phyloP scores from a whole-genome alignment of 2,797 vertebrate genomes.

The Helostoma temminkii region DNA sequence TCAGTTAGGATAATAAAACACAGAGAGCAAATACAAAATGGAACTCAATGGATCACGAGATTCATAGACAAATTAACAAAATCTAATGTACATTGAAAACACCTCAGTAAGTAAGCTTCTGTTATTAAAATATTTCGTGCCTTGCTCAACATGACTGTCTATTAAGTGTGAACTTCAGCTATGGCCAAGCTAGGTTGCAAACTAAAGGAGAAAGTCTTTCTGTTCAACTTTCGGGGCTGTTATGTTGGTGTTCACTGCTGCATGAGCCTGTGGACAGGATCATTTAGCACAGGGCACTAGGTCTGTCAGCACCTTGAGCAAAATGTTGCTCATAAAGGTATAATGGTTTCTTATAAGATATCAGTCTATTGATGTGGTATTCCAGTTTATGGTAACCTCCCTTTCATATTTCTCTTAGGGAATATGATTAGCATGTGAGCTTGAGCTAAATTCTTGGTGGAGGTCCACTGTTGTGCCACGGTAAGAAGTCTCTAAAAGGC shows the following conservation, averaged over 20 bases:
- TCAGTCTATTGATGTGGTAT: slow-evolving; percentile 21
- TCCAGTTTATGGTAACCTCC: slow-evolving; percentile 11
- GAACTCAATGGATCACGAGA: slow-evolving; percentile 27
- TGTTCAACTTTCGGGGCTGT: slow-evolving; percentile 27
- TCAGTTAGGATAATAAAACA: neutral
- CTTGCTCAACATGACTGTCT: neutral
- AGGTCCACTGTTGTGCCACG: slow-evolving; percentile 21
- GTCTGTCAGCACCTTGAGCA: slow-evolving; percentile 57
- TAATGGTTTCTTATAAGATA: slow-evolving; percentile 43
- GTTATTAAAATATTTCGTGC: neutral
- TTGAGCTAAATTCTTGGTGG: slow-evolving; percentile 40
- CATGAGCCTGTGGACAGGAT: slow-evolving; percentile 59
- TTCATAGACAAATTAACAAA: neutral
- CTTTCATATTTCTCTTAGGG: slow-evolving; percentile 19
- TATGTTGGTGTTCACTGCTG: slow-evolving; percentile 53
- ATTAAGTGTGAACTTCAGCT: neutral
- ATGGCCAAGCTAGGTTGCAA: slow-evolving; percentile 1
- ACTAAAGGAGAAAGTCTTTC: slow-evolving; percentile 13
- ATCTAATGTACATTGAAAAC: neutral
- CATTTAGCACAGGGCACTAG: slow-evolving; percentile 52
- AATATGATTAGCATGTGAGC: slow-evolving; percentile 34
- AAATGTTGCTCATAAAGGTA: slow-evolving; percentile 31
- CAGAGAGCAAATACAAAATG: neutral
- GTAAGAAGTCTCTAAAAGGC: slow-evolving; percentile 38
- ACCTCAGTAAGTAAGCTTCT: neutral